Evolutionary conservation across 2,888 invertebrate species (phyloP), one percentile per base, ranked within the genome.

Genomic region (Adelognathus sp.): DNA sequence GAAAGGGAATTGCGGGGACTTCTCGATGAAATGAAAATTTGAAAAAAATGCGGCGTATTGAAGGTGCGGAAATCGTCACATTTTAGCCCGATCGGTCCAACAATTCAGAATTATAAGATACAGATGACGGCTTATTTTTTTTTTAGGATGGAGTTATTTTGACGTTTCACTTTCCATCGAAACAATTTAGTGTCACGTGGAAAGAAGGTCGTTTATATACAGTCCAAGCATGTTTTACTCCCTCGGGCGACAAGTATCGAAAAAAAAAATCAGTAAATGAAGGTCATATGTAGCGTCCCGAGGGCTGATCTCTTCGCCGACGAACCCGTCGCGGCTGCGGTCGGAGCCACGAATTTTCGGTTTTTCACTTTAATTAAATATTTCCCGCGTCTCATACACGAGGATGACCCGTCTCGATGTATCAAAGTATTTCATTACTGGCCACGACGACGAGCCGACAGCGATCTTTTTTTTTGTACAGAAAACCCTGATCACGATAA

Each of bases 321-420:
- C 82, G 84, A 84, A 81, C 84, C 84, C 82, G 81, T 83, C 83
- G 85, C 78, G 86, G 85, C 84, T 80, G 79, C 77, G 80, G 66
- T 66, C 67, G 41, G n/a, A 81, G 85, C 87, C 87, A 79, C 87
- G 86, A 82, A 87, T 88, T 90, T 89, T 88, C 86, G 88, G 87
- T 88, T 90, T 88, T 89, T 87, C n/a, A 83, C 86, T 86, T 89
- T 90, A 90, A 90, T 90, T 90, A 90, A 90, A 90, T 89, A 90
- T 87, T 89, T 89, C 83, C 84, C 83, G 79, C 74, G 61, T 21
- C 54, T 24, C 52, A 44, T 50, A 31, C 46, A 44, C n/a, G 29
- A 21, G 50, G 50, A 54, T 29, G 54, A 24, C 41, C 44, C 60
- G 21, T 44, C 9, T 31, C n/a, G 64, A 58, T 78, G 71, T 67